Percentiles rank a stretch among this genome's conserved stretches.
Conservation (phyloP, 2,888 invertebrate species). For the Cinara cedri region DNA sequence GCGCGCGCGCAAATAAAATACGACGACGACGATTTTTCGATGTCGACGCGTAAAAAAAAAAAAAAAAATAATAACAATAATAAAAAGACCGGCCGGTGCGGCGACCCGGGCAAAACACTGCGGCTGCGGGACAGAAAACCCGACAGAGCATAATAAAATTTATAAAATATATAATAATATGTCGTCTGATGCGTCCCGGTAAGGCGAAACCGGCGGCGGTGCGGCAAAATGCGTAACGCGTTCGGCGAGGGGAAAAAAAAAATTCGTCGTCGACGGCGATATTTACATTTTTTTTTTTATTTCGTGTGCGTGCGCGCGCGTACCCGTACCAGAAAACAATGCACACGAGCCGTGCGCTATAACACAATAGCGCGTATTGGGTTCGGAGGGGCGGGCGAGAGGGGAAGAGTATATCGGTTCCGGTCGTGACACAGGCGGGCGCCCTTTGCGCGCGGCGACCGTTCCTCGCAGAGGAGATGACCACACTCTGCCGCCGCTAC, state of each 20-base stretch:
- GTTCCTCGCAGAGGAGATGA: constrained; percentile 9
- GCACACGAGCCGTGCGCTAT: neutral
- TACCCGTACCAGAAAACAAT: constrained; percentile 23
- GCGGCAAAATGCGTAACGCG: neutral
- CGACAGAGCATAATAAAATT: constrained; percentile 15
- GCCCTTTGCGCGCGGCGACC: constrained; percentile 47
- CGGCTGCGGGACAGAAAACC: neutral
- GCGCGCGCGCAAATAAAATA: constrained; percentile 18
- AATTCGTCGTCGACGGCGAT: constrained; percentile 16
- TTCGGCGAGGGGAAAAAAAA: neutral
- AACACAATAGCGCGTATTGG: neutral
- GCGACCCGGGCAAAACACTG: too few relatives aligned
- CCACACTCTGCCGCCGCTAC: constrained; percentile 16
- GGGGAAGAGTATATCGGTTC: constrained; percentile 14
- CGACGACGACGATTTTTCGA: constrained; percentile 35
- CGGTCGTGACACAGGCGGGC: constrained; percentile 55
- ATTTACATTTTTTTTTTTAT: constrained; percentile 18
- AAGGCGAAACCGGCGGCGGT: constrained; percentile 33
- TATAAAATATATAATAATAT: constrained; percentile 8
- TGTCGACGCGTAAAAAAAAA: constrained; percentile 8
- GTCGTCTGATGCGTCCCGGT: constrained; percentile 35
- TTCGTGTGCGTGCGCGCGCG: neutral
- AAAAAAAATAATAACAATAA: neutral
- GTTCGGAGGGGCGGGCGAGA: neutral
- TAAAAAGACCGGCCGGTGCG: neutral